phyloP scores from a whole-genome alignment of 2,113 vertebrate species.

The Gasterosteus aculeatus region DNA sequence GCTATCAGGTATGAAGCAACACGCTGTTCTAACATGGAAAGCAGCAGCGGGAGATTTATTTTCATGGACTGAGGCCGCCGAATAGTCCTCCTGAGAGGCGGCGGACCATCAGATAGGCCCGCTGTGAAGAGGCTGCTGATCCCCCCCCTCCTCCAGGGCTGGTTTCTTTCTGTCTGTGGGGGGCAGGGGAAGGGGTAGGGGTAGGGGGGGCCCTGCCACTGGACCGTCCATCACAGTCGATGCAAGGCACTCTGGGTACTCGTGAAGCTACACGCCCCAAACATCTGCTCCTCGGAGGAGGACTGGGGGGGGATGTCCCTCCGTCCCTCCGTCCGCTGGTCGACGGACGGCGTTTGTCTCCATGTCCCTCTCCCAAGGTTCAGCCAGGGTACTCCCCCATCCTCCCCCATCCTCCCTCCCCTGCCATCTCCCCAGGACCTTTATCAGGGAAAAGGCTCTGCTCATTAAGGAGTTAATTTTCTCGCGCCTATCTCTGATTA shows the following conservation, averaged over 20 bases:
- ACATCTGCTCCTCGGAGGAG: slow-evolving; percentile 53
- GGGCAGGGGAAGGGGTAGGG: not conserved
- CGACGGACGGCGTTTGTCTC: slow-evolving; percentile 28
- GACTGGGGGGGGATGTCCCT: slow-evolving; percentile 35
- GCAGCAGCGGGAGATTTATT: slow-evolving; percentile 70
- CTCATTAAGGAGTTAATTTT: slow-evolving; percentile 89
- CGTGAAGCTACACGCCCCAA: slow-evolving; percentile 52
- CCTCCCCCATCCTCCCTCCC: slow-evolving; percentile 1
- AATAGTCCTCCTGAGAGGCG: slow-evolving; percentile 63
- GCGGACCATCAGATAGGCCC: slow-evolving; percentile 68
- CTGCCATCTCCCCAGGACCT: slow-evolving; percentile 69
- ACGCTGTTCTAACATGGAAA: slow-evolving; percentile 62
- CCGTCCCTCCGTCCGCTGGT: slow-evolving; percentile 21
- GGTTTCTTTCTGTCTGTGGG: slow-evolving; percentile 60
- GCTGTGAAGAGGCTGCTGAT: slow-evolving; percentile 71
- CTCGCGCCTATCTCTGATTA: slow-evolving; percentile 83
- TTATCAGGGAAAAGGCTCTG: slow-evolving; percentile 79
- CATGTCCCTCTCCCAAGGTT: slow-evolving; percentile 39
- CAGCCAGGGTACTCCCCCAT: slow-evolving; percentile 48
- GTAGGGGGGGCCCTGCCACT: slow-evolving; percentile 41
- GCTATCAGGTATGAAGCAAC: slow-evolving; percentile 60
- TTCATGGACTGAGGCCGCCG: slow-evolving; percentile 36
- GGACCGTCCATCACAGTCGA: slow-evolving; percentile 71
- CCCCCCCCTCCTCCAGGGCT: slow-evolving; percentile 63
- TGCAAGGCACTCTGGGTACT: slow-evolving; percentile 59